Percentiles rank a stretch among this genome's conserved stretches.
Conservation (phyloP, 1,140 invertebrate genomes). For the Lepidostoma basale region DNA sequence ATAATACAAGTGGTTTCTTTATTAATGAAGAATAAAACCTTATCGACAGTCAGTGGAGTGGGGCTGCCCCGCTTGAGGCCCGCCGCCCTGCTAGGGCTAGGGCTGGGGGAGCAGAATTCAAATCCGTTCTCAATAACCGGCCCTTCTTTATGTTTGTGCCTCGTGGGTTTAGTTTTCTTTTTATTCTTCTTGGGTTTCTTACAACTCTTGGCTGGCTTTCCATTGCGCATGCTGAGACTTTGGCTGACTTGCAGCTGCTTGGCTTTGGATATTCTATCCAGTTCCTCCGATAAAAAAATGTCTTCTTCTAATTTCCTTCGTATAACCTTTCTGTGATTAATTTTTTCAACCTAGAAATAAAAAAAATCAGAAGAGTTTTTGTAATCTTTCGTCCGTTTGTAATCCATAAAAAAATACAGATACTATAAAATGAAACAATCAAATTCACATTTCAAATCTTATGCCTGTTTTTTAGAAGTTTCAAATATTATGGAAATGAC, state of each 20-base stretch:
- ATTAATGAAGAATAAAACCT: too few relatives aligned
- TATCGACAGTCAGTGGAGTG: too few relatives aligned
- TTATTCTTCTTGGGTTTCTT: conserved; percentile 4
- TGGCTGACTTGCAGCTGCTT: not conserved
- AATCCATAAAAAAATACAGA: too few relatives aligned
- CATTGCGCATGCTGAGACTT: not conserved
- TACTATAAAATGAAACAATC: too few relatives aligned
- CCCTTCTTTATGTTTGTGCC: not conserved
- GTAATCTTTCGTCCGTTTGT: too few relatives aligned
- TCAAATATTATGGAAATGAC: too few relatives aligned
- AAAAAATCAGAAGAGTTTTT: too few relatives aligned
- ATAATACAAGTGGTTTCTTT: too few relatives aligned
- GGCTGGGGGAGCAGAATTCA: not conserved
- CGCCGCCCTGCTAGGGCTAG: not conserved
- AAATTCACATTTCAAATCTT: too few relatives aligned
- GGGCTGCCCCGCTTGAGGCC: too few relatives aligned
- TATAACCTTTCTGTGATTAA: not conserved
- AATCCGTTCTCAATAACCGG: not conserved
- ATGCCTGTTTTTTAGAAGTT: too few relatives aligned
- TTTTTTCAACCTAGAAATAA: not conserved
- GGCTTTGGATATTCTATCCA: not conserved
- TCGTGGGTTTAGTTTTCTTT: not conserved
- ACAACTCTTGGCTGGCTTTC: not conserved
- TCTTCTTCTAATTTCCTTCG: conserved; percentile 16
- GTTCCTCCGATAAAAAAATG: not conserved